Base-by-base conservation (phyloP, 2,797 vertebrate species). In the Ciconia nigra region DNA sequence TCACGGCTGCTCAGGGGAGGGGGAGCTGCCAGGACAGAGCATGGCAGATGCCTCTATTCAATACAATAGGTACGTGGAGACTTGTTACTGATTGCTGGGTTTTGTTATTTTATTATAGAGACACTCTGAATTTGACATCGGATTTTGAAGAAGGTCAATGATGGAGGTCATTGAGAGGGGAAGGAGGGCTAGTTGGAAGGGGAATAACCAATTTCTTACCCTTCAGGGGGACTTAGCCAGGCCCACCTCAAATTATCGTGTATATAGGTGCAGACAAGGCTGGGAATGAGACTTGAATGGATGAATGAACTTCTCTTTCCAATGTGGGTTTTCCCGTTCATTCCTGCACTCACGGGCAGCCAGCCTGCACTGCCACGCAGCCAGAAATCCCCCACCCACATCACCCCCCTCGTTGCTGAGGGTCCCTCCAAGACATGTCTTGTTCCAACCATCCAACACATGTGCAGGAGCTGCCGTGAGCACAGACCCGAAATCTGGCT, bases 341-440 rank as follows among this genome's bases (percentile, higher is more conserved):
- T 70, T 87, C 28, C 46, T 44, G 33, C 16, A 8, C 33, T 31
- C 9, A 2, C 0, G 0, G 29, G 16, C 54, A 63, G 57, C 13
- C 59, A 52, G 49, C 26, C 55, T 2, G 0, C 13, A 14, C 8
- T 31, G 25, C 65, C 44, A 13, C 3, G 4, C 25, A 39, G 44
- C 57, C 61, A 54, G 37, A 67, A 84, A 69, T 29, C 26, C 10
- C 22, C 33, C 37, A 13, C 39, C 37, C 28, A 28, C 29, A 41
- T 22, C 26, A 5, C 25, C 55, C 17, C 33, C 35, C 21, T 70
- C 42, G 3, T 21, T 63, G 70, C 55, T 52, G 46, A 70, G 35
- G 25, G 7, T 74, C 17, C 15, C 17, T 42, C 52, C 1, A 2
- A 82, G 74, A 47, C 1, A 0, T 2, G 10, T 19, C 49, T 70